Evolutionary conservation across 2,113 vertebrate species (phyloP).

Genomic region (Rhabdornis inornatus): DNA sequence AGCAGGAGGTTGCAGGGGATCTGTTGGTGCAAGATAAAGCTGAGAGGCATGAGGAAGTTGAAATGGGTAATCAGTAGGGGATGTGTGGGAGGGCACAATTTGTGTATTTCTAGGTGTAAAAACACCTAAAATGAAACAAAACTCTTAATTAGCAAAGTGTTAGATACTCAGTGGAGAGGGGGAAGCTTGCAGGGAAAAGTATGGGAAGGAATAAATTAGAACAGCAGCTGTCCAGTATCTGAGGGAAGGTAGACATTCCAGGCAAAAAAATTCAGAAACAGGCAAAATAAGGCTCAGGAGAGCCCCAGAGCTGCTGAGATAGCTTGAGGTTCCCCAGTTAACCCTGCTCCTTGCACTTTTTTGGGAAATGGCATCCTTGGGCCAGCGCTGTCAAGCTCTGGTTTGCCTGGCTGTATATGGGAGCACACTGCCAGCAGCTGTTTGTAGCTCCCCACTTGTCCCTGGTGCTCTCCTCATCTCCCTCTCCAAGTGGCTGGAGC

Average conservation of each 20-base stretch:
- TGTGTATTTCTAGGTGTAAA: background rate
- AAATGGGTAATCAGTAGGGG: background rate
- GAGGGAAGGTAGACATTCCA: background rate
- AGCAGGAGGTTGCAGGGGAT: background rate
- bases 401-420: accelerated
- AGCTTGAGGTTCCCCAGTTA: background rate
- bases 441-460: background rate
- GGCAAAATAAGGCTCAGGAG: background rate
- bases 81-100: background rate
- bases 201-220: background rate
- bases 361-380: background rate
- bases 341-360: background rate
- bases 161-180: background rate
- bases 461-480: background rate
- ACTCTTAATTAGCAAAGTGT: background rate
- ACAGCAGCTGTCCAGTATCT: background rate
- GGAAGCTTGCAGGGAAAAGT: background rate
- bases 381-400: accelerated
- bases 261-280: background rate
- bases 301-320: background rate
- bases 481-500: background rate
- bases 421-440: accelerated
- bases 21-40: background rate
- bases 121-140: background rate
- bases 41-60: background rate